A percentile compares a stretch with the other conserved stretches of the same genome.
These are phyloP conservation scores for Nilaparvata lugens DNA, from an alignment of 1,140 invertebrate species.

Conservation along the genomic window DNA sequence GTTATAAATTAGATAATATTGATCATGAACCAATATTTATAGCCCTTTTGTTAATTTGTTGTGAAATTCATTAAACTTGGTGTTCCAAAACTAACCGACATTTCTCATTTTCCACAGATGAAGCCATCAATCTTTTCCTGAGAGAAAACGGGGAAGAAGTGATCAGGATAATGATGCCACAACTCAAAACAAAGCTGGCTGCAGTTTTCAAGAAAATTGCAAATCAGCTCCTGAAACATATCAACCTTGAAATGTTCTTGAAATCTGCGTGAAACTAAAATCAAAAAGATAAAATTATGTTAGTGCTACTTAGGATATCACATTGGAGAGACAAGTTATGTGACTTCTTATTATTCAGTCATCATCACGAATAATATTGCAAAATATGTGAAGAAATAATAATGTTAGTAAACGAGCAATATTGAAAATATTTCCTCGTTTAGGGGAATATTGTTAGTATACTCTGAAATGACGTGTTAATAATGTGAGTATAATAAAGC, in stretches of 20 bases:
- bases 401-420: no score
- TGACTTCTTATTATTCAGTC: no score
- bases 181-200: conserved; percentile 53
- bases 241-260: conserved; percentile 25
- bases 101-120: conserved; percentile 42
- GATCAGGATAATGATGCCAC: conserved; percentile 56
- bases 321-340: no score
- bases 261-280: not conserved
- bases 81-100: not conserved
- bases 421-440: no score
- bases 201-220: conserved; percentile 51
- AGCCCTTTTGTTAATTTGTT: no score
- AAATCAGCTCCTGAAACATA: conserved; percentile 52
- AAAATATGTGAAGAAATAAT: no score
- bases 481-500: no score
- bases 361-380: no score
- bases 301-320: not conserved
- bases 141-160: conserved; percentile 60
- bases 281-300: not conserved
- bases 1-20: not conserved
- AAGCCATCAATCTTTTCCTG: conserved; percentile 62
- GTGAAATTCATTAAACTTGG: not conserved
- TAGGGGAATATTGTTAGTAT: no score
- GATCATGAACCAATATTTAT: not conserved
- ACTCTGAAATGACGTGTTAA: no score